phyloP scores from a whole-genome alignment of 2,797 vertebrate species.

The Parambassis ranga region DNA sequence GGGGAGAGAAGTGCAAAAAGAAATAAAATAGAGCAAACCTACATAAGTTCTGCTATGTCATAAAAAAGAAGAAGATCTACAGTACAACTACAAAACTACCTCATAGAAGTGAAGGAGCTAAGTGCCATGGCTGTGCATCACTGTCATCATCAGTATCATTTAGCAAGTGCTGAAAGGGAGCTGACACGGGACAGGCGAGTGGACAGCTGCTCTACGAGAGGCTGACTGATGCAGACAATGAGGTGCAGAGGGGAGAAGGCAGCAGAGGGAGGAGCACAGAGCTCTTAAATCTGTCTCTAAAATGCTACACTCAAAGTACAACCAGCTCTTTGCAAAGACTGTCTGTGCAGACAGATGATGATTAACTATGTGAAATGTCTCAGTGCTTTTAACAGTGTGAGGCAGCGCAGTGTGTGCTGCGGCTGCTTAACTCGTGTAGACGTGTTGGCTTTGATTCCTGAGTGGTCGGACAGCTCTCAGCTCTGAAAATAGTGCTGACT shows the following conservation, averaged over 20 bases:
- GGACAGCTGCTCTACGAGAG: constrained; percentile 60
- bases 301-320: constrained; percentile 48
- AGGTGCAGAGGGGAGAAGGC: constrained; percentile 33
- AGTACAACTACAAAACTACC: constrained; percentile 10
- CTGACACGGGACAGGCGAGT: constrained; percentile 55
- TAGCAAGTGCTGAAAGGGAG: constrained; percentile 57
- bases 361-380: constrained; percentile 64
- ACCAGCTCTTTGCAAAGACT: constrained; percentile 28
- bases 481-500: constrained; percentile 74
- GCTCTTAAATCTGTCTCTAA: constrained; percentile 53
- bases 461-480: constrained; percentile 61
- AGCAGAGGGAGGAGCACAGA: constrained; percentile 34
- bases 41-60: background rate
- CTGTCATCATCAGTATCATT: constrained; percentile 65
- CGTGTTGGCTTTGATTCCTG: constrained; percentile 64
- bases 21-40: background rate
- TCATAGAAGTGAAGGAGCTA: constrained; percentile 12
- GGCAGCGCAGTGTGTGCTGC: constrained; percentile 19
- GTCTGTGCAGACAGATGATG: constrained; percentile 48
- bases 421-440: constrained; percentile 63
- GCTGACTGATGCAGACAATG: constrained; percentile 54
- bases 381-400: constrained; percentile 46
- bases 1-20: background rate
- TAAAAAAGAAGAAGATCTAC: background rate
- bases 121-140: constrained; percentile 37